phyloP scores from a whole-genome alignment of 2,888 invertebrate species.

The Xestobium rufovillosum region DNA sequence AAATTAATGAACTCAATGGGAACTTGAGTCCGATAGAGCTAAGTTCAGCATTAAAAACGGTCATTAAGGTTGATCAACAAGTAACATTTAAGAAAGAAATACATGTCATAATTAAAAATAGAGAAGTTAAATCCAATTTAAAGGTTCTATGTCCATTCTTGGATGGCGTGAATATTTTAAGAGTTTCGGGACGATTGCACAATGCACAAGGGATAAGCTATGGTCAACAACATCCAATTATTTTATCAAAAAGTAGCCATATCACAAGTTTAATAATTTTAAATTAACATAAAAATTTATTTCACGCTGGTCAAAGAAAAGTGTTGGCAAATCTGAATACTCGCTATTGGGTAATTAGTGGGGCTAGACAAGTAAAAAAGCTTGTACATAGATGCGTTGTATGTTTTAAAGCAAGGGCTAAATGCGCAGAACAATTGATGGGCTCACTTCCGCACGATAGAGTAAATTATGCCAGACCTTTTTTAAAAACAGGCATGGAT shows the following conservation, averaged over 20 bases:
- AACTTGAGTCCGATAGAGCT: too few species aligned
- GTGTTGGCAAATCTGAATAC: background rate
- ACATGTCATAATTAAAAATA: too few species aligned
- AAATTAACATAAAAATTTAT: background rate
- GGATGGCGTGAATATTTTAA: background rate
- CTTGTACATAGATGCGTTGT: background rate
- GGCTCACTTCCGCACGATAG: background rate
- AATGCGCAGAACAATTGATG: background rate
- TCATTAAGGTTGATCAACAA: too few species aligned
- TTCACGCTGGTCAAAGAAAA: background rate
- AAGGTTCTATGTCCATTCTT: slow-evolving; percentile 1
- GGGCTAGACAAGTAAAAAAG: background rate
- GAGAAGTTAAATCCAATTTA: too few species aligned
- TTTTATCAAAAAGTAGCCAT: background rate
- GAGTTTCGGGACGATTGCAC: background rate
- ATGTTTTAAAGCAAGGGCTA: slow-evolving; percentile 2
- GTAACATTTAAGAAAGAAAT: too few species aligned
- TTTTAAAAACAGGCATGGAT: background rate
- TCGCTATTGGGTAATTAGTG: background rate
- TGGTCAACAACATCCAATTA: background rate
- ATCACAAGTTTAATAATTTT: background rate
- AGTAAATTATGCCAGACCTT: background rate
- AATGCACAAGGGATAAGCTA: background rate
- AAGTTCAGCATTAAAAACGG: too few species aligned
- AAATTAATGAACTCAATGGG: too few species aligned